Percentiles rank a stretch among this genome's conserved stretches.
Evolutionary conservation across 2,797 vertebrate species (phyloP).

Genomic region (Argya squamiceps): DNA sequence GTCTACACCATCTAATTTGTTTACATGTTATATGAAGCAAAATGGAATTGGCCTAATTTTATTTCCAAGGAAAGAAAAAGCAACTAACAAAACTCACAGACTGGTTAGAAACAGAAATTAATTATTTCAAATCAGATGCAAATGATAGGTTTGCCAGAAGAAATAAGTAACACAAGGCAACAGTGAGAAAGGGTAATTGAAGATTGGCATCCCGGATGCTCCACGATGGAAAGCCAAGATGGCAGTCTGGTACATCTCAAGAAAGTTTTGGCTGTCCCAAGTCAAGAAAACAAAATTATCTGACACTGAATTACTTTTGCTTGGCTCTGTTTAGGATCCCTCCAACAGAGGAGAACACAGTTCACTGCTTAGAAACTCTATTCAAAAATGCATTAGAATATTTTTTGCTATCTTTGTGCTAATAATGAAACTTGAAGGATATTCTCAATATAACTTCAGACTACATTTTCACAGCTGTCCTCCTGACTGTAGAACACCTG

Average conservation of each 20-base stretch:
- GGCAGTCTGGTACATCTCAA: not conserved
- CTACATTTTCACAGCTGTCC: not conserved
- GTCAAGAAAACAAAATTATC: not conserved
- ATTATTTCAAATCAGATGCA: constrained; percentile 5
- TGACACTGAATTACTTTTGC: not conserved
- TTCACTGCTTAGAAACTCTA: not conserved
- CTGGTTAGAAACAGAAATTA: not conserved
- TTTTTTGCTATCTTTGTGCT: not conserved
- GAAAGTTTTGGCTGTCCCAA: not conserved
- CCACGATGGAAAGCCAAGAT: not conserved
- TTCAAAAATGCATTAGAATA: not conserved
- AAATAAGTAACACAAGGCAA: not conserved
- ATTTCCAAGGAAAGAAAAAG: not conserved
- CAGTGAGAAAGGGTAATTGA: not conserved
- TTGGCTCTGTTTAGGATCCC: not conserved
- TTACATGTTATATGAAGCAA: rapidly evolving
- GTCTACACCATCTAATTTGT: not conserved
- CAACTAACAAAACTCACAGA: not conserved
- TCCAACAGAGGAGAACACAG: not conserved
- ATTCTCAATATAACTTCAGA: not conserved
- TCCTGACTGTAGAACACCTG: not conserved
- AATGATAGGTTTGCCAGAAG: not conserved
- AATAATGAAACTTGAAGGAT: not conserved
- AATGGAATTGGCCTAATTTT: not conserved
- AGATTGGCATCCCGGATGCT: not conserved